Evolutionary conservation across 1,140 invertebrate species (phyloP).

Genomic region (Cardiocondyla obscurior): DNA sequence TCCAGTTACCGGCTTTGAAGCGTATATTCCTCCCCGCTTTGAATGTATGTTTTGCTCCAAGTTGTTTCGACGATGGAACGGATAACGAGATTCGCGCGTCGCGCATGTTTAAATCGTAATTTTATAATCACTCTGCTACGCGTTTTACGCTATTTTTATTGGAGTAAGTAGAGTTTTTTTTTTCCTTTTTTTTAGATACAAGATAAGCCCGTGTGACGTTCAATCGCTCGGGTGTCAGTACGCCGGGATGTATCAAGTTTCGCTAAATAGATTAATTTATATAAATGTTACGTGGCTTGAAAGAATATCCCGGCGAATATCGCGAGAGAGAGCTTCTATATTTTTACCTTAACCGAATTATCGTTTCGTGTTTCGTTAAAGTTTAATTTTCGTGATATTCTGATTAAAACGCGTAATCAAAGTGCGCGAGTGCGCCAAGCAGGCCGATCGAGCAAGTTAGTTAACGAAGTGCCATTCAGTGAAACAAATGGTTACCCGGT

Average conservation of each 20-base stretch:
- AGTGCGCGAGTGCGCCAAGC: conserved; percentile 4
- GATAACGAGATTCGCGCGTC: background rate
- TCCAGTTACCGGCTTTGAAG: background rate
- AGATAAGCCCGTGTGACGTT: background rate
- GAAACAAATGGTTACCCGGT: conserved; percentile 14
- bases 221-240: background rate
- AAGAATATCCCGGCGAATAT: background rate
- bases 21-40: background rate
- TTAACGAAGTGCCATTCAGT: conserved; percentile 53
- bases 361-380: conserved; percentile 10
- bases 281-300: conserved; percentile 2
- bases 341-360: background rate
- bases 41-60: background rate
- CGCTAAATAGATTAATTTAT: conserved; percentile 18
- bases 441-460: conserved; percentile 53
- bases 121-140: background rate
- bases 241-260: background rate
- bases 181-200: background rate
- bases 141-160: background rate
- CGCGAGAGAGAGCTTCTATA: background rate
- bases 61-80: background rate
- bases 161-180: conserved; percentile 3
- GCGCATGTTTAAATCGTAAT: background rate
- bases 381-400: conserved; percentile 30
- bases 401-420: conserved; percentile 35